A percentile compares a stretch with the other conserved stretches of the same genome.
phyloP scores from a whole-genome alignment of 37 sponge, comb jelly and placozoan species.

The Halichondria panicea region DNA sequence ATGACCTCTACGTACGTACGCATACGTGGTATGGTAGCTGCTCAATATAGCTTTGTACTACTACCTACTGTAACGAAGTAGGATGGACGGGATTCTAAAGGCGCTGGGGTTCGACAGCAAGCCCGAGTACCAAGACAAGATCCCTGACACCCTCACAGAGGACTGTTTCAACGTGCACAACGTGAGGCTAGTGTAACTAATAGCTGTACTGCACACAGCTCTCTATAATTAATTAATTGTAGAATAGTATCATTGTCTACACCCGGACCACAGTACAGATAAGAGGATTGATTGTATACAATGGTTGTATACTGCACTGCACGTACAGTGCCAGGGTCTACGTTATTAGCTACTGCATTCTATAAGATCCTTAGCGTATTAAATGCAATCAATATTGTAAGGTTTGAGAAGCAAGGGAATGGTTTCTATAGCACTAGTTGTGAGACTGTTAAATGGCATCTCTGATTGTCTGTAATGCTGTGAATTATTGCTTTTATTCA shows the following conservation, averaged over 20 bases:
- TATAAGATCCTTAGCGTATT: no score
- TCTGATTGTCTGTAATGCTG: no score
- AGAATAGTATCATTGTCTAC: background rate
- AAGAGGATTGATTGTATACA: no score
- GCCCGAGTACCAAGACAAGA: conserved; percentile 51
- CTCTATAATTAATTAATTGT: background rate
- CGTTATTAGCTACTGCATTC: no score
- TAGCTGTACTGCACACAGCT: background rate
- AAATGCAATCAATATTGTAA: no score
- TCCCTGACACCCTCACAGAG: conserved; percentile 47
- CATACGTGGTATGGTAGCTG: no score
- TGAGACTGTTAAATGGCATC: no score
- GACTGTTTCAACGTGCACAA: conserved; percentile 42
- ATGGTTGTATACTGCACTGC: background rate
- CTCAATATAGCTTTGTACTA: no score
- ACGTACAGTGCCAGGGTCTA: background rate
- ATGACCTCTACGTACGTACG: no score
- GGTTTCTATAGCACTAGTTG: no score
- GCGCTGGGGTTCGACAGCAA: conserved; percentile 52
- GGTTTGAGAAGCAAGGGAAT: no score
- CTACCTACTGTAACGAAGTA: no score
- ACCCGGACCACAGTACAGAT: background rate
- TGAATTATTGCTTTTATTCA: background rate
- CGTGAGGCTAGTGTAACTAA: conserved; percentile 23
- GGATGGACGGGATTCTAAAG: conserved; percentile 30